Conservation (phyloP, 2,888 invertebrate genomes). For the Carpatolechia fugitivella region DNA sequence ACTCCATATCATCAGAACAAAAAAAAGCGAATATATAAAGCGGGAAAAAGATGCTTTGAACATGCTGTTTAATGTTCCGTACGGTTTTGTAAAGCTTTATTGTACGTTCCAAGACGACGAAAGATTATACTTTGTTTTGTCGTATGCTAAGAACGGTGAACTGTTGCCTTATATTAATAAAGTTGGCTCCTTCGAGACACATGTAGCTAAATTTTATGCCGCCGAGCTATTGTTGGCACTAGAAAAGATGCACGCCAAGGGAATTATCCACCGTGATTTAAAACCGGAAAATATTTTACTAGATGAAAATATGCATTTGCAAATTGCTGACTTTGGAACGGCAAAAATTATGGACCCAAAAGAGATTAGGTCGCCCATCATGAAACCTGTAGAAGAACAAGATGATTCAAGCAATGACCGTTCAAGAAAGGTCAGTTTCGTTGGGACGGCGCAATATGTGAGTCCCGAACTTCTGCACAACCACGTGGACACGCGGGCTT, state of each 20-base stretch:
- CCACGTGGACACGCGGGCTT: conserved; percentile 85
- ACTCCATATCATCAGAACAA: conserved; percentile 93
- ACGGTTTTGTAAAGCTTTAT: conserved; percentile 95
- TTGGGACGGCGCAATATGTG: conserved; percentile 99
- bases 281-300: conserved; percentile 99
- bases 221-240: conserved; percentile 95
- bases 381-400: conserved; percentile 48
- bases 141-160: conserved; percentile 97
- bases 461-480: conserved; percentile 96
- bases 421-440: conserved; percentile 90
- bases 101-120: conserved; percentile 98
- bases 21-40: conserved; percentile 94
- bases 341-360: conserved; percentile 87
- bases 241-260: conserved; percentile 92
- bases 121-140: conserved; percentile 96
- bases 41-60: conserved; percentile 97
- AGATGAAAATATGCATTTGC: conserved; percentile 96
- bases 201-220: conserved; percentile 94
- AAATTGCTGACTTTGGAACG: conserved; percentile 98
- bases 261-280: conserved; percentile 96
- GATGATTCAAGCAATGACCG: conserved; percentile 56
- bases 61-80: conserved; percentile 87
- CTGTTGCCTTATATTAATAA: conserved; percentile 94
- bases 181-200: conserved; percentile 92
- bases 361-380: conserved; percentile 43